These are phyloP conservation scores for Zaprionus ornatus DNA, from an alignment of 1,140 invertebrate genomes.

Conservation along the genomic window DNA sequence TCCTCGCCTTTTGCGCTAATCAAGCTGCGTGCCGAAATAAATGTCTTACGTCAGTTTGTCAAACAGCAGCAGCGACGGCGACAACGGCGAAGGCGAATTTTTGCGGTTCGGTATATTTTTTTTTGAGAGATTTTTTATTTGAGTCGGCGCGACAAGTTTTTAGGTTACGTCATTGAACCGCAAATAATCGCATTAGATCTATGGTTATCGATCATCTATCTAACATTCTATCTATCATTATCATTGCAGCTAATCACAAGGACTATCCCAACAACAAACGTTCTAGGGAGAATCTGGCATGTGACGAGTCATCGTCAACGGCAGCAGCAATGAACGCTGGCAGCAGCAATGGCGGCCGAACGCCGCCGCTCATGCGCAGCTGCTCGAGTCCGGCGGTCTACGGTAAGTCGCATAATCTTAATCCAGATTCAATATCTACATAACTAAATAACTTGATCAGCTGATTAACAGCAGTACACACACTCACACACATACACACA, in stretches of 20 bases:
- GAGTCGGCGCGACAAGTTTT: slow-evolving; percentile 72
- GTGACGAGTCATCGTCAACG: slow-evolving; percentile 75
- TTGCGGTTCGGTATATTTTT: slow-evolving; percentile 33
- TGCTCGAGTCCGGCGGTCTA: slow-evolving; percentile 83
- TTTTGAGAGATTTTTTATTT: slow-evolving; percentile 19
- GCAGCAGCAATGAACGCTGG: slow-evolving; percentile 84
- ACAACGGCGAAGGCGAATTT: slow-evolving; percentile 40
- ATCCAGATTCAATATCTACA: background rate
- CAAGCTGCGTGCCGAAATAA: slow-evolving; percentile 69
- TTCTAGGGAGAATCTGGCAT: slow-evolving; percentile 86
- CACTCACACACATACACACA: background rate
- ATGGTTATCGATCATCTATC: background rate
- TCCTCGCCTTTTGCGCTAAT: slow-evolving; percentile 35
- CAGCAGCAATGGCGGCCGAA: slow-evolving; percentile 63
- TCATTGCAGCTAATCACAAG: slow-evolving; percentile 88
- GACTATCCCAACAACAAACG: slow-evolving; percentile 86
- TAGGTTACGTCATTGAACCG: slow-evolving; percentile 65
- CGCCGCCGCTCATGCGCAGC: slow-evolving; percentile 78
- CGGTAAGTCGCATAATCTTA: slow-evolving; percentile 56
- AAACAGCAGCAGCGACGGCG: slow-evolving; percentile 43
- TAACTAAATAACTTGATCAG: background rate
- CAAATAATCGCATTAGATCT: slow-evolving; percentile 13
- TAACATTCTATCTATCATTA: background rate
- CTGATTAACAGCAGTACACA: background rate
- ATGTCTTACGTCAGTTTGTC: slow-evolving; percentile 80